Percentiles rank a stretch among this genome's conserved stretches.
Evolutionary conservation across 2,888 invertebrate species (phyloP).

Genomic region (Amaurobius ferox): DNA sequence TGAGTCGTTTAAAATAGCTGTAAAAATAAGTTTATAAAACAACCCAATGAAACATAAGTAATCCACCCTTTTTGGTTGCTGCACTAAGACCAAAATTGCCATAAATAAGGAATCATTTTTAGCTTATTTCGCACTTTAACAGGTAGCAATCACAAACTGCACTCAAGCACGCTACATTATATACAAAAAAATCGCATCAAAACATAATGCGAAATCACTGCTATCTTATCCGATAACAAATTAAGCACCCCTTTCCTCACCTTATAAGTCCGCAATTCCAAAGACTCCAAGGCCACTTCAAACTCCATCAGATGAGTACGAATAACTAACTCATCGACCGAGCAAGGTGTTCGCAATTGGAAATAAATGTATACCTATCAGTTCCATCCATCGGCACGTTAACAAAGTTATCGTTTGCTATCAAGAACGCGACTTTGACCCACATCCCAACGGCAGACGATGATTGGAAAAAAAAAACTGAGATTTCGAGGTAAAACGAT

Average conservation of each 20-base stretch:
- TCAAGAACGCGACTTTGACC: constrained; percentile 13
- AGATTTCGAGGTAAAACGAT: not conserved
- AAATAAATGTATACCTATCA: not conserved
- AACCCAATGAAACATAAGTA: too few relatives aligned
- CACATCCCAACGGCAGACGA: constrained; percentile 2
- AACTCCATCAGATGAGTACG: not conserved
- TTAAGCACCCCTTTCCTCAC: not conserved
- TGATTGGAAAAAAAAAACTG: not conserved
- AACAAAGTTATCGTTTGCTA: not conserved
- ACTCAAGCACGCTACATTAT: too few relatives aligned
- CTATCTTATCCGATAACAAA: too few relatives aligned
- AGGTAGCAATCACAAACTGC: too few relatives aligned
- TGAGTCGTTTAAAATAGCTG: too few relatives aligned
- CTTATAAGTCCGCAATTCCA: not conserved
- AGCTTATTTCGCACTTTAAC: too few relatives aligned
- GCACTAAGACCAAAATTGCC: too few relatives aligned
- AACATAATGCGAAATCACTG: too few relatives aligned
- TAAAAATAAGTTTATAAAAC: too few relatives aligned
- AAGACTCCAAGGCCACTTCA: not conserved
- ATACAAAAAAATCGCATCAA: too few relatives aligned
- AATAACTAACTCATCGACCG: not conserved
- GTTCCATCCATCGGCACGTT: not conserved
- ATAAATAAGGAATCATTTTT: too few relatives aligned
- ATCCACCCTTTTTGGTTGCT: too few relatives aligned
- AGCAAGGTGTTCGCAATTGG: not conserved